Evolutionary conservation across 2,113 vertebrate species (phyloP).

Genomic region (Hippopotamus amphibius): DNA sequence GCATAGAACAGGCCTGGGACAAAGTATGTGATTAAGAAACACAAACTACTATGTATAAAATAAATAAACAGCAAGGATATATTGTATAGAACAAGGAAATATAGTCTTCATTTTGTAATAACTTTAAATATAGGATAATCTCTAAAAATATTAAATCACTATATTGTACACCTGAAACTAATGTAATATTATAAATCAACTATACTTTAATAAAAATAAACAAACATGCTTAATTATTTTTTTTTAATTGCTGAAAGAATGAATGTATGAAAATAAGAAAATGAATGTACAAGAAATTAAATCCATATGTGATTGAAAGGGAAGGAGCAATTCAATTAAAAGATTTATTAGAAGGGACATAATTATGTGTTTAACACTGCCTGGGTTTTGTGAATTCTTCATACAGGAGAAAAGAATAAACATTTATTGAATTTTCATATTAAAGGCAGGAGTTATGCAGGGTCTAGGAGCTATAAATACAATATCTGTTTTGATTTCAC

Average conservation of each 20-base stretch:
- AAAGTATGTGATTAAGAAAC: neutral
- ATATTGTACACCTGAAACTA: too few species aligned
- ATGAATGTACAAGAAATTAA: neutral
- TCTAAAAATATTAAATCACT: too few species aligned
- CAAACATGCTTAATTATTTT: too few species aligned
- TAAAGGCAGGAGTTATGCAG: neutral
- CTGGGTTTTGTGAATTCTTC: neutral
- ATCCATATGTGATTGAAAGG: neutral
- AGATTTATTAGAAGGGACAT: neutral
- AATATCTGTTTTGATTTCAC: slow-evolving; percentile 18
- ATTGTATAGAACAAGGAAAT: too few species aligned
- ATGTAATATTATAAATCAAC: too few species aligned
- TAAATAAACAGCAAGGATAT: too few species aligned
- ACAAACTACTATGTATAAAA: too few species aligned
- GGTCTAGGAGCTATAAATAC: neutral
- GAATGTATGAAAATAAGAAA: neutral
- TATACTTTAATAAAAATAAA: too few species aligned
- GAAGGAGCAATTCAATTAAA: neutral
- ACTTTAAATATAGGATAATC: too few species aligned
- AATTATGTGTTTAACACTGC: neutral
- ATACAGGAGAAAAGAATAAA: neutral
- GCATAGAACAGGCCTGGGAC: neutral
- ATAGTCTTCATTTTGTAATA: too few species aligned
- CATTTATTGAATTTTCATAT: neutral
- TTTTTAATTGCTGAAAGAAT: neutral